phyloP scores from a whole-genome alignment of 2,113 vertebrate species.

The Leucosticte australis region DNA sequence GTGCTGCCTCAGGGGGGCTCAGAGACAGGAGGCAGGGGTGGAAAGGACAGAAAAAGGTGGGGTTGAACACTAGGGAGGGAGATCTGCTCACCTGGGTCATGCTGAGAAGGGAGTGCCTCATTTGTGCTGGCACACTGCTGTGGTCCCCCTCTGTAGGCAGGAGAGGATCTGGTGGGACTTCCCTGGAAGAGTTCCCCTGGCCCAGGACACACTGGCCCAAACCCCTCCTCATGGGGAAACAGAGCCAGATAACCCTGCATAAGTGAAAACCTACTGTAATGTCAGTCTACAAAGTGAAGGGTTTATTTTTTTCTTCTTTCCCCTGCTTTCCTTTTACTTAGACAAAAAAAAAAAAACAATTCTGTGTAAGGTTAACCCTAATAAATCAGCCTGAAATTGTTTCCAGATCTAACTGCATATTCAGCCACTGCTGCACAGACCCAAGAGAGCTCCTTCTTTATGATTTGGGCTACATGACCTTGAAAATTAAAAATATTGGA shows the following conservation, averaged over 20 bases:
- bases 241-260: not conserved
- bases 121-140: rapidly evolving
- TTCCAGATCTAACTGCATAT: slow-evolving; percentile 23
- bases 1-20: not conserved
- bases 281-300: not conserved
- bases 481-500: not conserved
- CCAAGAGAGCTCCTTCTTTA: not conserved
- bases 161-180: not conserved
- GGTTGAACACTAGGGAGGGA: not conserved
- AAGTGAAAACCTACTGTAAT: not conserved
- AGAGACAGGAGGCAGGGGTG: not conserved
- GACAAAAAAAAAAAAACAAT: not conserved
- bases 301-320: not conserved
- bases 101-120: not conserved
- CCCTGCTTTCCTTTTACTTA: not conserved
- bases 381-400: slow-evolving; percentile 5
- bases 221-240: rapidly evolving
- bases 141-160: not conserved
- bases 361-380: not conserved
- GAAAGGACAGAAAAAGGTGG: not conserved
- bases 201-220: not conserved
- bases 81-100: not conserved
- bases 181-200: not conserved
- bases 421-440: not conserved
- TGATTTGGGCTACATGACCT: not conserved